phyloP scores from a whole-genome alignment of 2,888 invertebrate species.

The Scrobipalpa costella region DNA sequence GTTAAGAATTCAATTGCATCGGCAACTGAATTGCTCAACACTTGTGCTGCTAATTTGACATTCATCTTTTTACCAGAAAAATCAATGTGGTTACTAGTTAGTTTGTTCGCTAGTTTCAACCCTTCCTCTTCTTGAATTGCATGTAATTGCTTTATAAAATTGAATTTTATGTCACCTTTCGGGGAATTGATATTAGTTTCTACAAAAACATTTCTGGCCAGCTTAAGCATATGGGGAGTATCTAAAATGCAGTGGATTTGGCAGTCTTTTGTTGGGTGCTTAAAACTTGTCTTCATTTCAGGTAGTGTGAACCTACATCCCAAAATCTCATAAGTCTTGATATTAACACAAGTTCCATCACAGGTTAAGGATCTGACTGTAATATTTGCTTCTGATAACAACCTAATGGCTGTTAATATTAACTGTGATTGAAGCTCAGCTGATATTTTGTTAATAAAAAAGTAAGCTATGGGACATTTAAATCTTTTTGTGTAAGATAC shows the following conservation, averaged over 20 bases:
- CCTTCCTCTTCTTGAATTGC: conserved; percentile 33
- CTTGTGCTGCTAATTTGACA: conserved; percentile 31
- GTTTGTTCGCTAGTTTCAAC: conserved; percentile 27
- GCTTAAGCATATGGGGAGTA: conserved; percentile 32
- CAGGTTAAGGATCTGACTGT: conserved; percentile 31
- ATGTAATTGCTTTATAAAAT: conserved; percentile 23
- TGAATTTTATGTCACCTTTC: conserved; percentile 19
- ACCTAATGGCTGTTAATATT: conserved; percentile 28
- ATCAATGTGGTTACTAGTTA: conserved; percentile 28
- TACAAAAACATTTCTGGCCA: conserved; percentile 28
- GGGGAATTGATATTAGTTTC: conserved; percentile 14
- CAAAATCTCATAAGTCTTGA: conserved; percentile 31
- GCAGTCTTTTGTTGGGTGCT: conserved; percentile 25
- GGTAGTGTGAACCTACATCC: conserved; percentile 30
- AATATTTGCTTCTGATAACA: conserved; percentile 31
- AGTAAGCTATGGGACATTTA: conserved; percentile 38
- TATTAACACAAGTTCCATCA: conserved; percentile 29
- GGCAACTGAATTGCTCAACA: conserved; percentile 33
- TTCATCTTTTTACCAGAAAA: conserved; percentile 33
- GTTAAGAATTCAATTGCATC: conserved; percentile 33
- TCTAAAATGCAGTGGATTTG: conserved; percentile 32
- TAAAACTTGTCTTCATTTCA: conserved; percentile 28
- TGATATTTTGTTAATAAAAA: conserved; percentile 33
- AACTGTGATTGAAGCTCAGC: conserved; percentile 31
- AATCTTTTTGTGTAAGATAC: conserved; percentile 32